Percentiles rank a stretch among this genome's conserved stretches.
These are phyloP conservation scores for Toxotes lorentzi DNA, from an alignment of 2,797 vertebrate genomes.

Conservation along the genomic window DNA sequence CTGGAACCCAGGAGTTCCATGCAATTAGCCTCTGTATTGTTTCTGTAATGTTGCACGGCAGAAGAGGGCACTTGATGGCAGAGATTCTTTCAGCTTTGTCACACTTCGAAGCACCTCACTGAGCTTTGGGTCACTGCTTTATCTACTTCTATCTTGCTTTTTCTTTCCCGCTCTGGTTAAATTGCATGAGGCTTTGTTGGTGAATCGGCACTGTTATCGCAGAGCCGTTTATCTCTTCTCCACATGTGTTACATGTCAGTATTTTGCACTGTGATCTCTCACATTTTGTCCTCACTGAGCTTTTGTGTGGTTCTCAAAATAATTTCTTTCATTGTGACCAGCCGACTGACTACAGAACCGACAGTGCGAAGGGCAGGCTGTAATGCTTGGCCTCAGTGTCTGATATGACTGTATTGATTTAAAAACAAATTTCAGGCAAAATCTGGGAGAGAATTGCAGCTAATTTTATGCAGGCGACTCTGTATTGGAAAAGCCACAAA, in stretches of 20 bases:
- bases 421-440: neutral
- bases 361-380: slow-evolving; percentile 14
- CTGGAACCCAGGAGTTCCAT: too few relatives aligned
- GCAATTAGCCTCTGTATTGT: neutral
- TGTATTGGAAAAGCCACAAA: neutral
- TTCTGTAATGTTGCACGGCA: neutral
- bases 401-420: neutral
- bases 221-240: neutral
- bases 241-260: neutral
- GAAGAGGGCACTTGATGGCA: neutral
- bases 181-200: neutral
- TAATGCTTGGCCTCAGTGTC: neutral
- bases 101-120: neutral
- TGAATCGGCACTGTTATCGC: neutral
- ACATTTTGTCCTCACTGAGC: slow-evolving; percentile 6
- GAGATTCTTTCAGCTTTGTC: neutral
- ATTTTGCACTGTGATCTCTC: neutral
- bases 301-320: slow-evolving; percentile 3
- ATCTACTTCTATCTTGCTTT: neutral
- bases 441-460: neutral
- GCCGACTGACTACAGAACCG: neutral
- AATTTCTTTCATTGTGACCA: neutral
- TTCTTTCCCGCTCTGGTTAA: neutral
- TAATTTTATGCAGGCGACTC: neutral
- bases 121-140: neutral